These are phyloP conservation scores for Crenuchus spilurus DNA, from an alignment of 2,797 vertebrate genomes.

Conservation along the genomic window DNA sequence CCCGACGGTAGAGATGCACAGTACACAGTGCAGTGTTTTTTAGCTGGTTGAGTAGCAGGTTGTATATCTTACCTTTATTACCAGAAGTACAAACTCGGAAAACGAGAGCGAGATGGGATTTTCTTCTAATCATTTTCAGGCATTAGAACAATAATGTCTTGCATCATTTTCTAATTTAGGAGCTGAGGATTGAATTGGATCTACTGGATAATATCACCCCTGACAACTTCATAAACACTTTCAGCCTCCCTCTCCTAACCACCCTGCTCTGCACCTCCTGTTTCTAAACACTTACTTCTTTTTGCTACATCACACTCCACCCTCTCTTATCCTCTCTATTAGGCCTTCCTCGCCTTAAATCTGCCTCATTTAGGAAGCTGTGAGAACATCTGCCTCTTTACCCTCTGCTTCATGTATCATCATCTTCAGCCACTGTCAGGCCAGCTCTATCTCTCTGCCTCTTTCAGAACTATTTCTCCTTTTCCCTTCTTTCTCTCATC, in stretches of 20 bases:
- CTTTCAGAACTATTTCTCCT: background rate
- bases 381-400: slow-evolving; percentile 23
- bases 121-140: background rate
- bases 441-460: background rate
- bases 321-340: background rate
- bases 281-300: background rate
- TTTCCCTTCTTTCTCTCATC: background rate
- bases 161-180: slow-evolving; percentile 9
- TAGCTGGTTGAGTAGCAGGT: too few relatives aligned
- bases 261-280: background rate
- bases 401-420: slow-evolving; percentile 19
- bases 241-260: background rate
- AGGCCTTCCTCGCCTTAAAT: slow-evolving; percentile 1
- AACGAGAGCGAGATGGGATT: background rate
- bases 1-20: background rate
- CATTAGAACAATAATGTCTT: background rate
- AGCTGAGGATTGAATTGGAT: background rate
- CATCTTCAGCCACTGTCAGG: background rate
- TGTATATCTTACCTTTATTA: slow-evolving; percentile 1
- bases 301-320: background rate
- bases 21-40: background rate
- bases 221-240: slow-evolving; percentile 2
- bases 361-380: slow-evolving; percentile 23
- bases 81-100: background rate
- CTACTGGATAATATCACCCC: background rate